Base-by-base conservation (phyloP, 2,888 invertebrate genomes). In the Diploptera punctata region DNA sequence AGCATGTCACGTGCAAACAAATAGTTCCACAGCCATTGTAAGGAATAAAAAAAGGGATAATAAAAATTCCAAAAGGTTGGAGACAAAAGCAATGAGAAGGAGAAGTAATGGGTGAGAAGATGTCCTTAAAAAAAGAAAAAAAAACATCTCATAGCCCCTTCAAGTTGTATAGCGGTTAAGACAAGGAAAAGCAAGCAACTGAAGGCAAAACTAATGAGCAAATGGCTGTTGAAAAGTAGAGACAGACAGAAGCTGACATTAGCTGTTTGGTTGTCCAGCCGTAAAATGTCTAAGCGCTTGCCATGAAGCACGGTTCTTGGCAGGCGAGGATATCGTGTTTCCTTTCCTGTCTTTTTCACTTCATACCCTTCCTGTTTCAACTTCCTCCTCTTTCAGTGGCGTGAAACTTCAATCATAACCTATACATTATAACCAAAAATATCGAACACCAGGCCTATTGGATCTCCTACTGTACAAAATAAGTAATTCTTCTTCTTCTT, bases 241-340 rank as follows among this genome's bases (percentile, higher is more conserved):
- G 54, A 49, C 38, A 62, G 70, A 65, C 65, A 54, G 69, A 57
- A 73, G 65, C 73, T 73, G 73, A 65, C 73, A 73, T 73, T 54
- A 71, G 65, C 69, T 73, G 73, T 73, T 73, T 73, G 69, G 65
- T 69, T 69, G 70, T 73, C 73, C 73, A 69, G 54, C 73, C 69
- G 73, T 73, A 69, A 73, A 73, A 73, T 70, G 65, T 73, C 70
- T 68, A n/a, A 31, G 21, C 29, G 57, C 33, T 68, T 70, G 69
- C 57, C 69, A 61, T 62, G 69, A 62, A 44, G 70, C 69, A 67
- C 70, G 73, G 57, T 61, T 72, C 65, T 49, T 68, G 26, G 68
- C 69, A 38, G 38, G 3, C 21, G 31, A 38, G 60, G 61, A 61
- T 61, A 44, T 67, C 67, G 26, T 26, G 44, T 49, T 67, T 47